A percentile compares a stretch with the other conserved stretches of the same genome.
phyloP scores from a whole-genome alignment of 2,113 vertebrate species.

The Lates calcarifer region DNA sequence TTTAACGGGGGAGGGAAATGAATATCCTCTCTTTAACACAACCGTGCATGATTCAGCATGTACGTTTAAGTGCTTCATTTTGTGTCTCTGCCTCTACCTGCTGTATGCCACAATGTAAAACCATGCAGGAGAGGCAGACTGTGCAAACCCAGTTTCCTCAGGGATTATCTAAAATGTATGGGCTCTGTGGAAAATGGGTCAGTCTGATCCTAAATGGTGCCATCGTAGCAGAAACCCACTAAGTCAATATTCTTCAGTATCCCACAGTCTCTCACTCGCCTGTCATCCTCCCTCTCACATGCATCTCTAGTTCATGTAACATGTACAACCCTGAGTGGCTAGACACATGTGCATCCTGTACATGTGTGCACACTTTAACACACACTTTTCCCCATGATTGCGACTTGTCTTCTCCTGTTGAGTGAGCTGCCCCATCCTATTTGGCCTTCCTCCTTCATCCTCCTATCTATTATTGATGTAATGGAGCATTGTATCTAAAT shows the following conservation, averaged over 20 bases:
- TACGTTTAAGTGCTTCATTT: constrained; percentile 75
- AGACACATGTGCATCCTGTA: constrained; percentile 25
- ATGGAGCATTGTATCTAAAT: constrained; percentile 82
- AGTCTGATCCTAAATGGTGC: constrained; percentile 77
- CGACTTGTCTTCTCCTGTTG: constrained; percentile 75
- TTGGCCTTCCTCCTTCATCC: constrained; percentile 66
- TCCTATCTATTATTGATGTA: constrained; percentile 82
- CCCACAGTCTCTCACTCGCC: constrained; percentile 39
- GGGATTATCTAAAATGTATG: constrained; percentile 80
- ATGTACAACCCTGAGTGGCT: background rate
- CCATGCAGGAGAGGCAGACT: constrained; percentile 59
- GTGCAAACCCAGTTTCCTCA: constrained; percentile 67
- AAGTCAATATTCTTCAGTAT: constrained; percentile 68
- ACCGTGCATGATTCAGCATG: constrained; percentile 77
- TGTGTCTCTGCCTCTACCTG: constrained; percentile 65
- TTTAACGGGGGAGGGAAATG: constrained; percentile 67
- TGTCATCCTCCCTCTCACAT: constrained; percentile 46
- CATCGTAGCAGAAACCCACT: constrained; percentile 70
- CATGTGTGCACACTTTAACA: constrained; percentile 30
- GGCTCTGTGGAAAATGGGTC: constrained; percentile 80
- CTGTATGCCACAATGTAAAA: constrained; percentile 58
- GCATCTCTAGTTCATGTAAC: constrained; percentile 33
- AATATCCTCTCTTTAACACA: constrained; percentile 75
- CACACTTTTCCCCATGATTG: constrained; percentile 44
- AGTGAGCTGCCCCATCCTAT: constrained; percentile 79